phyloP scores from a whole-genome alignment of 1,140 invertebrate genomes.

The Zaprionus kolodkinae region DNA sequence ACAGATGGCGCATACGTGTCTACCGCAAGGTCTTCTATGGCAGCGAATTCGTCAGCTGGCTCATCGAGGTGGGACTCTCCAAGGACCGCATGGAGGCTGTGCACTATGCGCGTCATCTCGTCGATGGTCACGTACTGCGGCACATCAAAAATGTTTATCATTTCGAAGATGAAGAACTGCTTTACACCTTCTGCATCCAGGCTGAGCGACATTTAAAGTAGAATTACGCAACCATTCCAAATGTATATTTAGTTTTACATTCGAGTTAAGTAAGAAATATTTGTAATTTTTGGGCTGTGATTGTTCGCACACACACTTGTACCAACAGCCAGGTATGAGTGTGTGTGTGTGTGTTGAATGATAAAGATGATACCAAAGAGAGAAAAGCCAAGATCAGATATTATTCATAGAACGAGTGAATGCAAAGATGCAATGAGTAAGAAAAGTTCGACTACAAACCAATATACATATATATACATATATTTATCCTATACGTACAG shows the following conservation, averaged over 20 bases:
- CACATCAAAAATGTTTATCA: slow-evolving; percentile 93
- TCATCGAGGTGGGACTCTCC: slow-evolving; percentile 91
- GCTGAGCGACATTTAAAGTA: slow-evolving; percentile 6
- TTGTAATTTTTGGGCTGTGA: slow-evolving; percentile 74
- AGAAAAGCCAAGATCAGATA: slow-evolving; percentile 42
- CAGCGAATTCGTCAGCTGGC: slow-evolving; percentile 93
- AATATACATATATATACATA: slow-evolving; percentile 25
- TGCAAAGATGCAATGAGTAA: slow-evolving; percentile 15
- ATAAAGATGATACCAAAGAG: slow-evolving; percentile 34
- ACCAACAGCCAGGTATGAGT: slow-evolving; percentile 53
- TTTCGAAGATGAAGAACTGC: slow-evolving; percentile 90
- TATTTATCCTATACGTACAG: slow-evolving; percentile 25
- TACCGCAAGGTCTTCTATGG: slow-evolving; percentile 93
- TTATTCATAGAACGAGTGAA: slow-evolving; percentile 64
- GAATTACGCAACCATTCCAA: slow-evolving; percentile 67
- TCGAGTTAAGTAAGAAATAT: slow-evolving; percentile 53
- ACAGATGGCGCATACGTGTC: slow-evolving; percentile 89
- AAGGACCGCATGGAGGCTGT: slow-evolving; percentile 90
- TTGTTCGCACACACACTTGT: slow-evolving; percentile 43
- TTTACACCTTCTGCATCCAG: slow-evolving; percentile 88
- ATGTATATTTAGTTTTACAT: slow-evolving; percentile 63
- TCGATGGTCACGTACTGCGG: slow-evolving; percentile 92
- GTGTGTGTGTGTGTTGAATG: slow-evolving; percentile 16
- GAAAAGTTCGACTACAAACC: slow-evolving; percentile 25
- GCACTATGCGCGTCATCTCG: slow-evolving; percentile 91